These are phyloP conservation scores for Popillia japonica DNA, from an alignment of 1,140 invertebrate genomes.

Conservation along the genomic window DNA sequence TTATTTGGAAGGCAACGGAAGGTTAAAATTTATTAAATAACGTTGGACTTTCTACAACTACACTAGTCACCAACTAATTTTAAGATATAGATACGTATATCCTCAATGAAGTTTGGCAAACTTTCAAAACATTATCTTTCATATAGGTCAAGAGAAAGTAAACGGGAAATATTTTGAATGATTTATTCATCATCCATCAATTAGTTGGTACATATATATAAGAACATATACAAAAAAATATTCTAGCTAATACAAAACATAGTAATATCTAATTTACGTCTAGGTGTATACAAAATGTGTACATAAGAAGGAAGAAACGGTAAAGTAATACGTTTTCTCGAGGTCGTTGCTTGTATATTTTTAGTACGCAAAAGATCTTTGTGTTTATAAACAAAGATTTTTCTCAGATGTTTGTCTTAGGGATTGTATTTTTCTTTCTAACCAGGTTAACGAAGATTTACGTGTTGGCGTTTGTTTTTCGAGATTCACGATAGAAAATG, in stretches of 20 bases:
- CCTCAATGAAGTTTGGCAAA: neutral
- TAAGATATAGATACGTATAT: neutral
- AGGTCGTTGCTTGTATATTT: neutral
- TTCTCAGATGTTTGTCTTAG: neutral
- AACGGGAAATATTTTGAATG: neutral
- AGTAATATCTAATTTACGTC: neutral
- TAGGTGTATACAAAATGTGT: neutral
- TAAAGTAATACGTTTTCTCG: neutral
- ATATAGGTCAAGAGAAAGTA: conserved; percentile 8
- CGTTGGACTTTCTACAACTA: neutral
- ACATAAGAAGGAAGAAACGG: neutral
- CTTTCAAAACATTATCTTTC: neutral
- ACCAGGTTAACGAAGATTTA: neutral
- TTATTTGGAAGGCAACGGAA: no score
- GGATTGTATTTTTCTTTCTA: neutral
- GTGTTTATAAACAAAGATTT: conserved; percentile 10
- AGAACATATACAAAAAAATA: neutral
- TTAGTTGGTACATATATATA: neutral
- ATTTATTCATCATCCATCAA: neutral
- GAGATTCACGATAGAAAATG: neutral
- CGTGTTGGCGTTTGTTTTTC: neutral
- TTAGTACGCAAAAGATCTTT: neutral
- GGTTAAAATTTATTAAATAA: neutral
- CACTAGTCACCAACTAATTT: neutral
- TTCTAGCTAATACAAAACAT: neutral